Base-by-base conservation (phyloP, 1,140 invertebrate species). In the Drosophila erecta region DNA sequence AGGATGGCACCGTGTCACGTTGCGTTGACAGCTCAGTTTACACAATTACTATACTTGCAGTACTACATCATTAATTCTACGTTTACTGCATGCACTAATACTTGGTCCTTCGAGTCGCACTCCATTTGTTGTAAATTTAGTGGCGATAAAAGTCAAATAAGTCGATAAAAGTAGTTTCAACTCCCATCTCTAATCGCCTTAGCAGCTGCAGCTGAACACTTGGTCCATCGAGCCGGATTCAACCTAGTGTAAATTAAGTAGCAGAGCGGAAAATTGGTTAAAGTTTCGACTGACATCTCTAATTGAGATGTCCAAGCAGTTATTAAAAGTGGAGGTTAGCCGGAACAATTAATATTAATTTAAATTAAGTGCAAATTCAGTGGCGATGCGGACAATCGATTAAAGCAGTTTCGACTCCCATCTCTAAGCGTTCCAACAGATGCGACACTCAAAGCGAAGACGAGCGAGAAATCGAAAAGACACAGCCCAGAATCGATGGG, bases 401-500 rank as follows among this genome's bases (percentile, higher is more conserved):
- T 27, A 4, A 59, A 24, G 4, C 8, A 11, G n/a, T 38, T 30
- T 3, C 12, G 11, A 20, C 17, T 50, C 12, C 53, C 70, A 74
- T 75, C 72, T 51, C 72, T 57, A 65, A 22, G 70, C 64, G 60
- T 44, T 37, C 69, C 56, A 62, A 43, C 59, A 74, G 47, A 22
- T 60, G 57, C 54, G 71, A 47, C 58, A 58, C 65, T 30, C 43
- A 65, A 46, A 67, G 62, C 58, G 50, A 70, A 47, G 64, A 70
- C 41, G 51, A 83, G 65, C 69, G 47, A 83, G 70, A 79, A 86
- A 86, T 86, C 83, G 79, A 84, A 89, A 86, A 87, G 76, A 79
- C 62, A 84, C 65, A 61, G 47, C 55, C 37, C 33, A 30, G 37
- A 56, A 51, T 38, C 24, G 38, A 37, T 49, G 47, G 30, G n/a